Evolutionary conservation across 2,888 invertebrate genomes (phyloP).

Genomic region (Amphipyra tragopoginis): DNA sequence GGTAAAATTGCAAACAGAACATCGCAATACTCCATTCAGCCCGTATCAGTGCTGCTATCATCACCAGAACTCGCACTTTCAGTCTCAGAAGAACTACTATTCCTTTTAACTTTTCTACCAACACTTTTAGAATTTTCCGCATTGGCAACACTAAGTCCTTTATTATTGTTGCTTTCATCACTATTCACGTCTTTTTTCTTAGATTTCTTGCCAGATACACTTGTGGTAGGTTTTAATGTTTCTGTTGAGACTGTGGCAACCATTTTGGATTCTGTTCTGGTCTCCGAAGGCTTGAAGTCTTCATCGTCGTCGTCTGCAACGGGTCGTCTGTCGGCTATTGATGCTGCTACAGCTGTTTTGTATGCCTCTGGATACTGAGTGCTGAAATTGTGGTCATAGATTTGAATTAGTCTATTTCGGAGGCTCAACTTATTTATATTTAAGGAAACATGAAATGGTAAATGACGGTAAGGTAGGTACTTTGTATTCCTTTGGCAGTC

Average conservation of each 20-base stretch:
- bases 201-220: slow-evolving; percentile 69
- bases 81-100: slow-evolving; percentile 90
- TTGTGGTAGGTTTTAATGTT: slow-evolving; percentile 82
- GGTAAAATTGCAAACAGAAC: neutral
- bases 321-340: slow-evolving; percentile 82
- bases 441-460: too few relatives aligned
- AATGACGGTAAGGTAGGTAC: too few relatives aligned
- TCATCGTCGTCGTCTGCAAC: slow-evolving; percentile 81
- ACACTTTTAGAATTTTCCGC: slow-evolving; percentile 59
- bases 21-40: slow-evolving; percentile 67
- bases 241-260: slow-evolving; percentile 85
- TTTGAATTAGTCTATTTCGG: neutral
- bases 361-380: slow-evolving; percentile 92
- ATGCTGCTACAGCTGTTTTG: slow-evolving; percentile 89
- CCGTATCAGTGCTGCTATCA: slow-evolving; percentile 91
- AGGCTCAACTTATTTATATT: too few relatives aligned
- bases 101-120: slow-evolving; percentile 68
- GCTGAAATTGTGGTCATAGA: slow-evolving; percentile 69
- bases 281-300: slow-evolving; percentile 72
- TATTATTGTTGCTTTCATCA: slow-evolving; percentile 68
- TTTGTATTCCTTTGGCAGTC: too few relatives aligned
- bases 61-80: slow-evolving; percentile 92
- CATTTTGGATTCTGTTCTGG: slow-evolving; percentile 80
- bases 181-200: slow-evolving; percentile 72
- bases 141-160: slow-evolving; percentile 74